Base-by-base conservation (phyloP, 2,113 vertebrate genomes). In the Caranx ignobilis region DNA sequence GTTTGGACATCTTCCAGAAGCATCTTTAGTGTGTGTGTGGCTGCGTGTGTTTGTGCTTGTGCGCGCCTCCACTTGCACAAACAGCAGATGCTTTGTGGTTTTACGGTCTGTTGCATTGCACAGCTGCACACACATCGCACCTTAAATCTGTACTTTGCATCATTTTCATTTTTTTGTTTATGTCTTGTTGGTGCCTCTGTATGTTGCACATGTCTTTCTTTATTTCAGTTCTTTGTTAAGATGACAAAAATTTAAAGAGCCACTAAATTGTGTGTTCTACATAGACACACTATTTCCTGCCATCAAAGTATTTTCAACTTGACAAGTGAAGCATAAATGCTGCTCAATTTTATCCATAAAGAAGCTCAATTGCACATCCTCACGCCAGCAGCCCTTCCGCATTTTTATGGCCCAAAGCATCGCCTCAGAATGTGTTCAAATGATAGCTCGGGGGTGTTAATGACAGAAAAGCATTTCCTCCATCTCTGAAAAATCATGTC, bases 1-100 rank as follows among this genome's bases (percentile, higher is more conserved):
- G 59, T 26, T n/a, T 54, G 55, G 77, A 71, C 61, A 41, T 77
- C 64, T 82, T 78, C 77, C 76, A 85, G 77, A 65, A 71, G 52
- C 73, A 31, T 48, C 68, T 74, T 41, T 10, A 10, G 6, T 47
- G 16, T 59, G 55, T 47, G 71, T 43, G 11, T 72, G 26, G 26
- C 26, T 26, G 26, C 26, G 26, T 26, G 26, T 26, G 26, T 26
- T 26, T 26, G 26, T 26, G 26, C 26, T 26, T 26, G 26, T 26
- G 26, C 26, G 26, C 26, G 52, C 60, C 60, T 6, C 26, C 61
- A 62, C 67, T 52, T 60, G 59, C 59, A 85, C 35, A 65, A 81
- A 84, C 67, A 56, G 61, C 81, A 73, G 61, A 65, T 26, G 35
- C 31, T 52, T 62, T 60, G 37, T 77, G 71, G 65, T 75, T 56